A percentile compares a stretch with the other conserved stretches of the same genome.
These are phyloP conservation scores for Apodemia zela DNA, from an alignment of 2,888 invertebrate genomes.

Conservation along the genomic window DNA sequence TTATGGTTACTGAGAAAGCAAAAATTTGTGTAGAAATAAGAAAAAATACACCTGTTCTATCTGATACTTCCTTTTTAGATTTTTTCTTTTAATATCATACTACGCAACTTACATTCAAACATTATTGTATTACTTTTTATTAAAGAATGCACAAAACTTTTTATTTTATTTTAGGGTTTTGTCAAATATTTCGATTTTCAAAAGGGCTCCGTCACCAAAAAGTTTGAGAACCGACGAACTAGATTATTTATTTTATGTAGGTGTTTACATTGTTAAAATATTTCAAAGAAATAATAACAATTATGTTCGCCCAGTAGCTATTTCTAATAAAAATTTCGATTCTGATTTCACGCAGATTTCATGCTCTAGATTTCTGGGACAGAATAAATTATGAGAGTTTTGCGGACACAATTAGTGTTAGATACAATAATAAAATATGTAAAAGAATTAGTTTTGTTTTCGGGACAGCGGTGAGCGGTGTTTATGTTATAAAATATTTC, in stretches of 20 bases:
- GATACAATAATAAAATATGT: background rate
- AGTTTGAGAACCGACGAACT: no score
- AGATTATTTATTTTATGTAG: background rate
- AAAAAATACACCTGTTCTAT: no score
- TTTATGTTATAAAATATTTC: conserved; percentile 7
- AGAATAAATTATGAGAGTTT: conserved; percentile 9
- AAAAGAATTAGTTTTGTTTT: conserved; percentile 4
- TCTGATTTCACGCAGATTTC: background rate
- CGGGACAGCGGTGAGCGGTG: background rate
- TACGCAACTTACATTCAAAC: no score
- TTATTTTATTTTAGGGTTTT: no score
- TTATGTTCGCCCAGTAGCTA: conserved; percentile 7
- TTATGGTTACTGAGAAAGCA: no score
- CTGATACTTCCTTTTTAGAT: no score
- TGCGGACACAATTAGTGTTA: conserved; percentile 3
- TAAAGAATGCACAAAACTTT: no score
- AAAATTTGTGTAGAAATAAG: no score
- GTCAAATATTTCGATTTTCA: no score
- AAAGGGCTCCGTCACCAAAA: no score
- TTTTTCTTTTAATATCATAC: no score
- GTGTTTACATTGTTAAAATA: background rate
- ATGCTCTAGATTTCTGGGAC: background rate
- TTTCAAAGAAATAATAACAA: background rate
- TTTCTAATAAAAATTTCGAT: background rate
- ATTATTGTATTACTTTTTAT: no score